Conservation (phyloP, 2,797 vertebrate genomes). For the Zalophus californianus region DNA sequence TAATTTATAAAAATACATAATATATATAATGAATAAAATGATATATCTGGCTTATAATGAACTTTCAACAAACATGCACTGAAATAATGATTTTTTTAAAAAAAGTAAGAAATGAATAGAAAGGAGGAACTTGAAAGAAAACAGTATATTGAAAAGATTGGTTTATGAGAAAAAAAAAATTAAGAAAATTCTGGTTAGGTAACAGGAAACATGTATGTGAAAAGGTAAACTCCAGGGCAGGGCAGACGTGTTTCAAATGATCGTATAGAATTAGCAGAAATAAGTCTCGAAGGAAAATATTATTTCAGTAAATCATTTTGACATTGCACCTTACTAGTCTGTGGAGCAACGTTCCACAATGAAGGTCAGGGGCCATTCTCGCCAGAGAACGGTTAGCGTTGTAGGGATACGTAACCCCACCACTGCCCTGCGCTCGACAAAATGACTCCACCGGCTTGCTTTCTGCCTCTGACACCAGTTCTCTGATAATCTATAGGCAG, state of each 20-base stretch:
- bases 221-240: background rate
- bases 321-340: background rate
- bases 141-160: background rate
- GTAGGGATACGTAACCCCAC: background rate
- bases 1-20: background rate
- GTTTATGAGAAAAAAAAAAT: background rate
- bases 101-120: background rate
- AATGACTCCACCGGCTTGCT: fast-evolving
- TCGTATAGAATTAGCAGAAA: background rate
- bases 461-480: background rate
- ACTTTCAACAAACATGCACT: background rate
- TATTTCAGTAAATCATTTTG: background rate
- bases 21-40: background rate
- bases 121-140: background rate
- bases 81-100: background rate
- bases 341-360: background rate
- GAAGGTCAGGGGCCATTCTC: background rate
- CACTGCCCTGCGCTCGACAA: background rate
- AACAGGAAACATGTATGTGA: background rate
- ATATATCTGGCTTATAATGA: background rate
- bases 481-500: background rate
- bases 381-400: no score
- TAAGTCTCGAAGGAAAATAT: background rate
- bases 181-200: background rate
- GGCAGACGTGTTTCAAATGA: background rate